These are phyloP conservation scores for Lepilemur septentrionalis DNA, from an alignment of 2,797 vertebrate species.

Conservation along the genomic window DNA sequence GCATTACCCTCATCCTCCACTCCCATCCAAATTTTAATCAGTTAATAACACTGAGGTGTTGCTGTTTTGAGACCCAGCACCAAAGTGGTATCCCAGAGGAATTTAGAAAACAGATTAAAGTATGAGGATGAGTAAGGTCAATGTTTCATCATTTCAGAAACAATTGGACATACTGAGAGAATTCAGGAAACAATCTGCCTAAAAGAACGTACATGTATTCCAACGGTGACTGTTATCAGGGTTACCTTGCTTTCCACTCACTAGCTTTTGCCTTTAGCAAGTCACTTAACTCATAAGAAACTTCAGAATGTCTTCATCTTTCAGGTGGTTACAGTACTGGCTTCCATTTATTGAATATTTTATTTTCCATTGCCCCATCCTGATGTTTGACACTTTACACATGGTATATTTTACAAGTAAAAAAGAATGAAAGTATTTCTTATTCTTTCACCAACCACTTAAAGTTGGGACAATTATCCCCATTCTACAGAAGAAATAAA, in stretches of 20 bases:
- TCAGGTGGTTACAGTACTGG: neutral
- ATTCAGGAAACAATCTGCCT: neutral
- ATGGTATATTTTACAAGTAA: neutral
- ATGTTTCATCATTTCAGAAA: neutral
- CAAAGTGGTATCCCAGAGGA: accelerated
- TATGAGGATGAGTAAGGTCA: accelerated
- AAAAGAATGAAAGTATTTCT: neutral
- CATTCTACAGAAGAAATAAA: neutral
- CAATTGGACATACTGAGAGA: accelerated
- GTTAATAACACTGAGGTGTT: neutral
- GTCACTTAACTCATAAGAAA: neutral
- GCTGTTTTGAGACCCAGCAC: neutral
- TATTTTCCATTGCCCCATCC: neutral
- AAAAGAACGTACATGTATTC: neutral
- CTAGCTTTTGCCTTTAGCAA: neutral
- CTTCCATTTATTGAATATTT: neutral
- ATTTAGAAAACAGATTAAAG: neutral
- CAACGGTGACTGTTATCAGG: accelerated
- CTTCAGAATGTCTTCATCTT: neutral
- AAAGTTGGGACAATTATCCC: neutral
- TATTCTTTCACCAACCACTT: neutral
- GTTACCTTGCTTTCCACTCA: neutral
- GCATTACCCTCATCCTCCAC: accelerated
- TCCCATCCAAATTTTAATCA: accelerated
- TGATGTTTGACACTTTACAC: neutral